Evolutionary conservation across 2,888 invertebrate genomes (phyloP).

Genomic region (Alsophila aescularia): DNA sequence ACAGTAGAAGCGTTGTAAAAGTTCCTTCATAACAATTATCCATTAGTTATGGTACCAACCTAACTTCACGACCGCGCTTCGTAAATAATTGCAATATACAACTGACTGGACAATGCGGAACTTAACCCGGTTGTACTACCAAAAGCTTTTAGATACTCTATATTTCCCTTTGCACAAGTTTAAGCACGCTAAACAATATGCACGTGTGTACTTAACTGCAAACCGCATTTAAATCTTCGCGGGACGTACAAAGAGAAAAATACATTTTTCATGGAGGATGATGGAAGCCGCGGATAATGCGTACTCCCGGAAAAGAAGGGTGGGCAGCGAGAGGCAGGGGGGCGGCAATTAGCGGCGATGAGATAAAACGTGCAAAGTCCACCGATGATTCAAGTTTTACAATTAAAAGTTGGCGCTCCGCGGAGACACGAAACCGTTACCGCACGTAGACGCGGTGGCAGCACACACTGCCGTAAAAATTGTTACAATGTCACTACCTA

Average conservation of each 20-base stretch:
- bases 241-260: constrained; percentile 1
- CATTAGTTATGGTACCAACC: too few relatives aligned
- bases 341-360: constrained; percentile 50
- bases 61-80: too few relatives aligned
- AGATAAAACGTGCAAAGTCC: constrained; percentile 58
- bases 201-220: neutral
- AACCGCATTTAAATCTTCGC: neutral
- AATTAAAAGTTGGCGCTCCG: constrained; percentile 50
- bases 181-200: neutral
- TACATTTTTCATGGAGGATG: neutral
- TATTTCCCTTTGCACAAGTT: neutral
- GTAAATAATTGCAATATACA: neutral
- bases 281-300: constrained; percentile 2
- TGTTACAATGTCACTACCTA: too few relatives aligned
- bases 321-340: neutral
- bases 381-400: constrained; percentile 59
- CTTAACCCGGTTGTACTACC: neutral
- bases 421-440: neutral
- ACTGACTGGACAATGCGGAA: neutral
- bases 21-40: too few relatives aligned
- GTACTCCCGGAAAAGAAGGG: neutral
- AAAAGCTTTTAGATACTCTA: neutral
- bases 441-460: neutral
- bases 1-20: too few relatives aligned
- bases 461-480: too few relatives aligned